Base-by-base conservation (phyloP, 2,888 invertebrate genomes). In the Graphium colonna region DNA sequence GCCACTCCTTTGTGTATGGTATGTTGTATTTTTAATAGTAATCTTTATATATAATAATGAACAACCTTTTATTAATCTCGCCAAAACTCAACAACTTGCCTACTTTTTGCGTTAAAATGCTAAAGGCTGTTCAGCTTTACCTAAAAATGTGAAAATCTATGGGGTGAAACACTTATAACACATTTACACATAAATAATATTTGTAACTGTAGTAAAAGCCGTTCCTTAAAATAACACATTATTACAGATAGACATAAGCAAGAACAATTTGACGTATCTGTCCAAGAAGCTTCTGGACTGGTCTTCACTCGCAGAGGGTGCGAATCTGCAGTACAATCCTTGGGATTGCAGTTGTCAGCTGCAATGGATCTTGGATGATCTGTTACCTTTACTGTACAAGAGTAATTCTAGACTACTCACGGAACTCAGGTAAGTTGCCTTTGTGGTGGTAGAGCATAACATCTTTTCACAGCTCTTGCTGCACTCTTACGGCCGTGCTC, bases 321-420 rank as follows among this genome's bases (percentile, higher is more conserved):
- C 91, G 0, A 85, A 93, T 70, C 69, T 92, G 2, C 92, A 92
- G 79, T 81, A 79, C 59, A 93, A 93, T 73, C 93, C 92, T 0
- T 92, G 93, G 90, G 75, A 84, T 56, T 94, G 94, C 65, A 73
- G 83, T 56, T 94, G 94, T 63, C 79, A 87, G 33, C 69, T 92
- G 64, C 91, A 92, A 63, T 92, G 92, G 91, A 71, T 93, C 60
- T 71, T 92, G 15, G 87, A 90, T 42, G 82, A 86, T 17, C 70
- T 93, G 33, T 63, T 92, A 38, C 90, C 91, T 0, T 71, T 74
- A 50, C 76, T 91, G 62, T 92, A 91, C 62, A 64, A 60, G n/a
- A 71, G 63, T 2, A 77, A 90, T 47, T 79, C 86, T 0, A 61
- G 75, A 4, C 69, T 91, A 18, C 71, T 92, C 8, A 67, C 82